These are phyloP conservation scores for Tribolium castaneum DNA, from an alignment of 1,140 invertebrate species.

Conservation along the genomic window DNA sequence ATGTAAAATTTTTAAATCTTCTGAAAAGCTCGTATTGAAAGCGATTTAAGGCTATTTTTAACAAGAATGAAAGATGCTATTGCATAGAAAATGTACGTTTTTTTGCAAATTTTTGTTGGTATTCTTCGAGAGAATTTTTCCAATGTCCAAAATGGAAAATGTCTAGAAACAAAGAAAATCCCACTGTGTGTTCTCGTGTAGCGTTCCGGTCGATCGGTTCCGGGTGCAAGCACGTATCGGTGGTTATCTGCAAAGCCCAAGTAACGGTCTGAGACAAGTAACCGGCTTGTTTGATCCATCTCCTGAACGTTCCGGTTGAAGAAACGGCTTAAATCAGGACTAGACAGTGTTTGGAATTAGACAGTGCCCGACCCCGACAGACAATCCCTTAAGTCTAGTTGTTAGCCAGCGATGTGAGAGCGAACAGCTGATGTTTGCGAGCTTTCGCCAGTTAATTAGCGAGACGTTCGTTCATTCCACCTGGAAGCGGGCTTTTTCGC, in stretches of 20 bases:
- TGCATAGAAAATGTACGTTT: too few species aligned
- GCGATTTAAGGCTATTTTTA: too few species aligned
- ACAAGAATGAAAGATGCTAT: too few species aligned
- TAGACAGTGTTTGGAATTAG: background rate
- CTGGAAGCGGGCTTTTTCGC: slow-evolving; percentile 11
- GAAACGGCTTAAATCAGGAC: background rate
- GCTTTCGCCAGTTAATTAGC: slow-evolving; percentile 3
- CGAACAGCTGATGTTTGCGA: slow-evolving; percentile 7
- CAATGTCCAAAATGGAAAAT: too few species aligned
- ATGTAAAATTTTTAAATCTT: too few species aligned
- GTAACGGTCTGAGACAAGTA: slow-evolving; percentile 1
- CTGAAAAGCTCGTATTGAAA: too few species aligned
- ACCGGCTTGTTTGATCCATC: slow-evolving; percentile 4
- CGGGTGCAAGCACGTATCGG: background rate
- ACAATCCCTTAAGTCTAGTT: slow-evolving; percentile 20
- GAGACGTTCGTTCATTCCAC: background rate
- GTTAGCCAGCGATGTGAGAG: slow-evolving; percentile 4
- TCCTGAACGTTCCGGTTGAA: background rate
- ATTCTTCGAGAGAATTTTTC: too few species aligned
- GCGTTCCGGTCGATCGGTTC: background rate
- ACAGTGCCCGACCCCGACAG: background rate
- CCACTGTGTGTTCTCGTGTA: background rate
- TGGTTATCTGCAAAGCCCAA: background rate
- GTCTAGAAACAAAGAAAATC: background rate
- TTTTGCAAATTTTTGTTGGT: too few species aligned